phyloP scores from a whole-genome alignment of 2,888 invertebrate genomes.

The Pyrrhia umbra region DNA sequence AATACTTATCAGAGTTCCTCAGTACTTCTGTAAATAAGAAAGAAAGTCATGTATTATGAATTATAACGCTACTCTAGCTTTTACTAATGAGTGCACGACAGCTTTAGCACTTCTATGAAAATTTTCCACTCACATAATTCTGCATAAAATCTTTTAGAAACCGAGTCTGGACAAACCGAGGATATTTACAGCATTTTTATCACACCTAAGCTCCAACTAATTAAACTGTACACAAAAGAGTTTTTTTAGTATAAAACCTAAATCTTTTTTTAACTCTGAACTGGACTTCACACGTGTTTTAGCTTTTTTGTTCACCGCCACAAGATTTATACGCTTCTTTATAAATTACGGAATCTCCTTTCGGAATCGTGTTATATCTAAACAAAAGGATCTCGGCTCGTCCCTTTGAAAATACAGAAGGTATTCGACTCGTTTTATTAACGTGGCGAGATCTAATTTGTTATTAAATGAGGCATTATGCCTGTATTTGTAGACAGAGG shows the following conservation, averaged over 20 bases:
- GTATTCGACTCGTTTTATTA: constrained; percentile 70
- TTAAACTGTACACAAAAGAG: constrained; percentile 54
- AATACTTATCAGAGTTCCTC: neutral
- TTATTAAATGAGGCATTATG: constrained; percentile 88
- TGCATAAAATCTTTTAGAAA: constrained; percentile 44
- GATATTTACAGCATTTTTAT: constrained; percentile 46
- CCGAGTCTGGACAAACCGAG: constrained; percentile 14
- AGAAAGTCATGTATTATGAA: constrained; percentile 1
- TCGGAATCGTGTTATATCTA: constrained; percentile 63
- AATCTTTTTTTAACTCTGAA: constrained; percentile 52
- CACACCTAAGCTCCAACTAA: constrained; percentile 44
- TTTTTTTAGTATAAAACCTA: constrained; percentile 35
- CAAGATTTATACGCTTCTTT: constrained; percentile 62
- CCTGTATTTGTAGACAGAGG: constrained; percentile 78
- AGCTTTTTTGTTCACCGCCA: constrained; percentile 49
- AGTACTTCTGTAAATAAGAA: neutral
- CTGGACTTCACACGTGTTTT: constrained; percentile 62
- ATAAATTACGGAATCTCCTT: constrained; percentile 61
- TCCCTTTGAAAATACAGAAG: constrained; percentile 56
- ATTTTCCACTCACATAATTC: constrained; percentile 34
- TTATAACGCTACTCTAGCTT: neutral
- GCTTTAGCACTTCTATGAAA: constrained; percentile 33
- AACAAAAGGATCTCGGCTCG: constrained; percentile 64
- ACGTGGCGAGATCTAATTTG: constrained; percentile 85
- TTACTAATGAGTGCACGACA: constrained; percentile 22